Percentiles rank a stretch among this genome's conserved stretches.
Conservation (phyloP, 1,140 invertebrate species). For the Apis florea region DNA sequence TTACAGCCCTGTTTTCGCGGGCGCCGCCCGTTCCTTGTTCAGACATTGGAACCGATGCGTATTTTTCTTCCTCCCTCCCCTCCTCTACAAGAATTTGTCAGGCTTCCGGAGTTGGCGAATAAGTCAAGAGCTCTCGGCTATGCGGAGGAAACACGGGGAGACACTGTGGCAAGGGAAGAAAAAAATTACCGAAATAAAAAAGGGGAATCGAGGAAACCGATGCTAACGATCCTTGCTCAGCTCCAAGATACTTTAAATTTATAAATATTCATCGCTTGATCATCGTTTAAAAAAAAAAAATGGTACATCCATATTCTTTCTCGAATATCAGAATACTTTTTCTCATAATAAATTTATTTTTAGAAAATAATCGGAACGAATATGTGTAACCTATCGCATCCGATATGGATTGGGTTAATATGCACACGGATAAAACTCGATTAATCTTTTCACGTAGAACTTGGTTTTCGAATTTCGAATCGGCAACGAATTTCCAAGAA, state of each 20-base stretch:
- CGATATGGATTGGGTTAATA: too few relatives aligned
- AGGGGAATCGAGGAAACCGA: background rate
- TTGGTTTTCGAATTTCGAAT: background rate
- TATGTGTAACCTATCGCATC: too few relatives aligned
- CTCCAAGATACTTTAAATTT: too few relatives aligned
- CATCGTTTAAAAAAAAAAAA: too few relatives aligned
- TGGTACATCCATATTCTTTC: too few relatives aligned
- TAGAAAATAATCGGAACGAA: too few relatives aligned
- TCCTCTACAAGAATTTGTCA: constrained; percentile 47
- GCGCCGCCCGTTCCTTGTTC: constrained; percentile 36
- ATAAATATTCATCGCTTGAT: too few relatives aligned
- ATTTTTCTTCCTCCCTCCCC: constrained; percentile 58
- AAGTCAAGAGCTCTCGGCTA: constrained; percentile 18
- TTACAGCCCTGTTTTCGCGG: constrained; percentile 58
- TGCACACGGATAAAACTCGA: too few relatives aligned
- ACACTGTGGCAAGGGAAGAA: background rate
- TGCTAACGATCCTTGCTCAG: background rate
- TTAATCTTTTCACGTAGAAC: too few relatives aligned
- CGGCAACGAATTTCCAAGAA: background rate
- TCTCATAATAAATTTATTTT: too few relatives aligned
- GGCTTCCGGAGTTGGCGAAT: constrained; percentile 34
- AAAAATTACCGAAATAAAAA: background rate
- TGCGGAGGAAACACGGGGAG: background rate
- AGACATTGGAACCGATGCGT: constrained; percentile 60
- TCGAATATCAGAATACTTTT: too few relatives aligned